Evolutionary conservation across 2,888 invertebrate genomes (phyloP), one percentile per base, ranked within the genome.

Genomic region (Chymomyza fuscimana): DNA sequence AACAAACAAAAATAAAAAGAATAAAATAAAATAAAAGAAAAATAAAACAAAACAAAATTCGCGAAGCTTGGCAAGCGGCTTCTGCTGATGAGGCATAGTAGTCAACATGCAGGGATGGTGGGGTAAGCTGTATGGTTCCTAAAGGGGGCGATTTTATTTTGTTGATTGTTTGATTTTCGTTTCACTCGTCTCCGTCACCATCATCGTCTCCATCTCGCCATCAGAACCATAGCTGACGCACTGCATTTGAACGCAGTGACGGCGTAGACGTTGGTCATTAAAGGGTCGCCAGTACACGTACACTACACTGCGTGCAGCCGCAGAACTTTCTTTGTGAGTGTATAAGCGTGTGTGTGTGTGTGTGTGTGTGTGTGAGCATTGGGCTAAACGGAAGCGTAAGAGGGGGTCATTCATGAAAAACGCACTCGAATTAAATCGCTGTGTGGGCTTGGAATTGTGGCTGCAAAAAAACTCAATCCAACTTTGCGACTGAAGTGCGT

Each of bases 111-210:
- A 54, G 68, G 65, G n/a, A 16, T 32, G 15, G 9, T 40, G 58
- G 70, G 25, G 32, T 4, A 51, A 32, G 66, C 19, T 51, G 50
- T n/a, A 36, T n/a, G 25, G 70, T 67, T 63, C 67, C n/a, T 19
- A 59, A n/a, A 25, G 15, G 64, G 64, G 73, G 82, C 78, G 79
- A 87, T 84, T 87, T 86, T 86, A 87, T 87, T 87, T 87, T 87
- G 83, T 82, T 86, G 86, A 84, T 84, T 84, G 87, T 84, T 84
- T 86, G 87, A 84, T 87, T 86, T 84, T 79, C 81, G 76, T 86
- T 77, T 78, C 75, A 68, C 69, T 74, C 79, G 64, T 63, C 77
- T 69, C 6, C 51, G 56, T 12, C 36, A 32, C 32, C 32, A 32
- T 5, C 32, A 32, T 32, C 32, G 66, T 63, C 77, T 70, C 6